phyloP scores from a whole-genome alignment of 1,140 invertebrate genomes.

The Batillaria attramentaria region DNA sequence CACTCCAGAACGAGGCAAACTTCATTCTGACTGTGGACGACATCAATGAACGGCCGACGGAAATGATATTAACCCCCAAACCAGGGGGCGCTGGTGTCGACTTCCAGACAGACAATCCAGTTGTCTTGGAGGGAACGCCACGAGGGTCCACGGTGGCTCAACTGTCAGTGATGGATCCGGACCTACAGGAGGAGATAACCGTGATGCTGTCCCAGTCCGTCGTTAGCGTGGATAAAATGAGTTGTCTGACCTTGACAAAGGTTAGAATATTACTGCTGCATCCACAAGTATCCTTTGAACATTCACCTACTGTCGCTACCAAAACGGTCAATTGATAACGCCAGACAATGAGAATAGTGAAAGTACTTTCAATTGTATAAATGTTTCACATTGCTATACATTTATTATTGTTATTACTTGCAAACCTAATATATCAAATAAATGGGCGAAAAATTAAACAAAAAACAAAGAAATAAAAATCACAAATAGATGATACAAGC shows the following conservation, averaged over 20 bases:
- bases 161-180: constrained; percentile 46
- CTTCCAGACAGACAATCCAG: constrained; percentile 43
- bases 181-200: constrained; percentile 45
- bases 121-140: constrained; percentile 44
- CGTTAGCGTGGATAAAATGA: constrained; percentile 37
- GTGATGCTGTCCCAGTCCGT: constrained; percentile 33
- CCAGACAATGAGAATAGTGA: no score
- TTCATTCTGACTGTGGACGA: constrained; percentile 43
- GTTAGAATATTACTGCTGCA: constrained; percentile 28
- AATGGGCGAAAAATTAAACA: no score
- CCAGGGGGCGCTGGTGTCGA: constrained; percentile 19
- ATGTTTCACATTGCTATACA: no score
- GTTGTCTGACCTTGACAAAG: constrained; percentile 42
- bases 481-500: no score
- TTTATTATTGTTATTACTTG: no score
- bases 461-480: no score
- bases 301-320: no score
- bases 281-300: no score
- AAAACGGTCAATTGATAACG: no score
- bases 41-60: constrained; percentile 45
- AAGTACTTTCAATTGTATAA: no score
- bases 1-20: constrained; percentile 23
- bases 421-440: no score
- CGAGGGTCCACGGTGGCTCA: constrained; percentile 48
- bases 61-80: constrained; percentile 30